Conservation (phyloP, 2,888 invertebrate genomes). For the Ceriagrion tenellum region DNA sequence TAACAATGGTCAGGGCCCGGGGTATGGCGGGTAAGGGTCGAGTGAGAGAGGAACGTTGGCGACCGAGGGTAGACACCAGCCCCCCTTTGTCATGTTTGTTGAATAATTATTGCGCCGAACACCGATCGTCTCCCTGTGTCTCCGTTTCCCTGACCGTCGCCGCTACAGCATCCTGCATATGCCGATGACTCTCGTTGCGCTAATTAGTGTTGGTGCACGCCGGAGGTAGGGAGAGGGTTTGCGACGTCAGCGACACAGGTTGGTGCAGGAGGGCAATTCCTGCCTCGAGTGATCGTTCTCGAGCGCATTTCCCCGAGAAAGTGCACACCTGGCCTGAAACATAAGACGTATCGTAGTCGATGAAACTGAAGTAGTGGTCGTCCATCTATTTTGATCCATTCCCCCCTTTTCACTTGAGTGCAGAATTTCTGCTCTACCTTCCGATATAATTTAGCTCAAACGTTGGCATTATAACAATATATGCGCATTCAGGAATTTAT, state of each 20-base stretch:
- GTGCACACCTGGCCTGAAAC: neutral
- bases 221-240: neutral
- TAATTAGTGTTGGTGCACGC: neutral
- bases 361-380: no score
- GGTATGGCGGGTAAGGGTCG: no score
- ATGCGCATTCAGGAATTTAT: no score
- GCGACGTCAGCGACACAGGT: neutral
- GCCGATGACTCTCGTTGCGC: neutral
- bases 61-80: neutral
- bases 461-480: no score
- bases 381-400: no score
- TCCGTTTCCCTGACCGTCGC: neutral
- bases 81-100: conserved; percentile 18
- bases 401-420: no score
- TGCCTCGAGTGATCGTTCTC: neutral
- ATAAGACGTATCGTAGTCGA: neutral
- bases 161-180: neutral
- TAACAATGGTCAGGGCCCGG: no score
- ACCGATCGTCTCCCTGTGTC: neutral
- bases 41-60: no score
- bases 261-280: neutral
- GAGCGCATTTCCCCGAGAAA: neutral
- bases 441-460: no score
- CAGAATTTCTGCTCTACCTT: no score
- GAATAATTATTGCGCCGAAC: conserved; percentile 40